Conservation (phyloP, 2,888 invertebrate genomes). For the Uropetala carovei region DNA sequence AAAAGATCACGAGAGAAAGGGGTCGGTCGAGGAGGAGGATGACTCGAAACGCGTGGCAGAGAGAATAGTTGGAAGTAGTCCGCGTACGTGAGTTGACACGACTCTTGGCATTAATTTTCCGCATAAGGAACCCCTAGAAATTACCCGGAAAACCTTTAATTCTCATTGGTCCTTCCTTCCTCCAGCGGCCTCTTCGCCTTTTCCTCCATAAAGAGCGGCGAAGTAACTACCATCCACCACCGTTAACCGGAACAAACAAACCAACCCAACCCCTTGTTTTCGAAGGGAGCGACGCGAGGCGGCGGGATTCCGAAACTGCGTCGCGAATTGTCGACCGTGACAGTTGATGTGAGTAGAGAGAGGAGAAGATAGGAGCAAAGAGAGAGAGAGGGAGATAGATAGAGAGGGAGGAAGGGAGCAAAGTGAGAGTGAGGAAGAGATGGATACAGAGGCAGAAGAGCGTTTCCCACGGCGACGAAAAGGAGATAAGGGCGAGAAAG, state of each 20-base stretch:
- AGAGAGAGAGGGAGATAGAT: not conserved
- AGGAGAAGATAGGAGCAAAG: not conserved
- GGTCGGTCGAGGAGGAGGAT: not conserved
- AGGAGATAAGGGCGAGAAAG: no score
- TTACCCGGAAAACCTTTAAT: constrained; percentile 48
- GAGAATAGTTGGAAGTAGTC: not conserved
- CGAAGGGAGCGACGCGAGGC: not conserved
- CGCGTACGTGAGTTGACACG: constrained; percentile 40
- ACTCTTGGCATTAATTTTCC: constrained; percentile 54
- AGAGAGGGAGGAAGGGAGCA: not conserved
- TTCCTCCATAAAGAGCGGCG: not conserved
- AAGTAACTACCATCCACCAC: not conserved
- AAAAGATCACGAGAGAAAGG: not conserved
- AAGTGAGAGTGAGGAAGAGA: no score
- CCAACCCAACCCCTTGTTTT: constrained; percentile 8
- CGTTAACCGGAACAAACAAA: constrained; percentile 11
- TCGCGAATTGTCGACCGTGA: constrained; percentile 7
- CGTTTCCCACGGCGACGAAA: no score
- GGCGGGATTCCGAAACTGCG: no score
- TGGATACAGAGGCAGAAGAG: no score
- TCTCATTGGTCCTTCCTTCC: constrained; percentile 33
- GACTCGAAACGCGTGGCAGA: not conserved
- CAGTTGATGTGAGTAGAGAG: not conserved
- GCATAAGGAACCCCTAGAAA: constrained; percentile 59
- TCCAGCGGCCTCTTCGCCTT: not conserved